Percentiles rank a stretch among this genome's conserved stretches.
Evolutionary conservation across 2,797 vertebrate genomes (phyloP).

Genomic region (Muscicapa comitata): DNA sequence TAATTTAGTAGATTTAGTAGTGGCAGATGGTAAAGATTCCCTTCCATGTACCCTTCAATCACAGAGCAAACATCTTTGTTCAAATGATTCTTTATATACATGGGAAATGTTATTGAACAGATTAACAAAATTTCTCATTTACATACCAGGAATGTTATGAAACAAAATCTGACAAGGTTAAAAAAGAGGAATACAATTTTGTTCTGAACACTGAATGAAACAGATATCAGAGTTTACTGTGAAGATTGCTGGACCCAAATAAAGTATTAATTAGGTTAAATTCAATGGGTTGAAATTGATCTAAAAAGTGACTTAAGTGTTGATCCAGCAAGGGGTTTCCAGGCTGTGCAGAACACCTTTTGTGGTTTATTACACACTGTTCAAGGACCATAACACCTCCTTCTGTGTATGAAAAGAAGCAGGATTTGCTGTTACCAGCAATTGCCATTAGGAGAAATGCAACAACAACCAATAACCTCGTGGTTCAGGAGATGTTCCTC

Average conservation of each 20-base stretch:
- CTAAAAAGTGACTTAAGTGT: neutral
- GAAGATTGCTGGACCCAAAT: neutral
- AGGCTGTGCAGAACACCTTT: neutral
- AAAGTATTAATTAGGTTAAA: neutral
- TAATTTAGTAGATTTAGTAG: conserved; percentile 47
- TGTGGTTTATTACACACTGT: neutral
- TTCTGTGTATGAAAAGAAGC: neutral
- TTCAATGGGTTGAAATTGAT: neutral
- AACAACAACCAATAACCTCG: accelerated
- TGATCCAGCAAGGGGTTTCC: neutral
- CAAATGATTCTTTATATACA: neutral
- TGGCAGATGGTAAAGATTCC: conserved; percentile 53
- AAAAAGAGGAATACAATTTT: neutral
- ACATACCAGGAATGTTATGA: neutral
- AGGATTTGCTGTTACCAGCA: neutral
- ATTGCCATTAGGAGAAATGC: neutral
- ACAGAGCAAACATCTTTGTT: conserved; percentile 13
- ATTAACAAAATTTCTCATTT: conserved; percentile 8
- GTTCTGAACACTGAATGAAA: neutral
- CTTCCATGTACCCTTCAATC: neutral
- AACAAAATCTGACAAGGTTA: neutral
- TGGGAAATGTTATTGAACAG: neutral
- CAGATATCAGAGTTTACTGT: neutral
- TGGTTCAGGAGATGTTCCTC: neutral
- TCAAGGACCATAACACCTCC: neutral